Percentiles rank a stretch among this genome's conserved stretches.
Conservation (phyloP, 2,888 invertebrate genomes). For the Archips crataeganus region DNA sequence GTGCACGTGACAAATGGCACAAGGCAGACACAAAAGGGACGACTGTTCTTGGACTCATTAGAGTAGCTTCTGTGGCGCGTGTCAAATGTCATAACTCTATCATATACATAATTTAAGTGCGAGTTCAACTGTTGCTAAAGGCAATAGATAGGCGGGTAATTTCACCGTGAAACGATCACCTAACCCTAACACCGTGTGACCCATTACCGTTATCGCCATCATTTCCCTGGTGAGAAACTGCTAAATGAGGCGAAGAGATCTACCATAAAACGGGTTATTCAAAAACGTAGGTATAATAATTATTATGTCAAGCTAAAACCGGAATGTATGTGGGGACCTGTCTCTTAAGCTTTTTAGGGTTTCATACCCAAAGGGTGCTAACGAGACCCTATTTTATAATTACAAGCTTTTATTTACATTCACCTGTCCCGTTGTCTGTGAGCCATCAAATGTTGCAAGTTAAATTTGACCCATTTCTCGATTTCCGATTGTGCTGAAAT, state of each 20-base stretch:
- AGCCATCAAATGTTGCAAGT: no score
- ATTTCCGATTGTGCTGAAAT: no score
- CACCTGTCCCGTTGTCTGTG: no score
- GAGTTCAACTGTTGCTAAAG: constrained; percentile 1
- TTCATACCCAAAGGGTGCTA: no score
- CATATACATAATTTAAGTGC: constrained; percentile 9
- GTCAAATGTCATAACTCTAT: not conserved
- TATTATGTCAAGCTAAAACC: constrained; percentile 12
- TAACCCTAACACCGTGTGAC: constrained; percentile 25
- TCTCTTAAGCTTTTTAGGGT: not conserved
- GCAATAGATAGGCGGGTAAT: constrained; percentile 1
- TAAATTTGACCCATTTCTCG: no score
- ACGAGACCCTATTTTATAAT: no score
- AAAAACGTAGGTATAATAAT: not conserved
- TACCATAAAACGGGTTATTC: constrained; percentile 17
- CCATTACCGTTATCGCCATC: constrained; percentile 30
- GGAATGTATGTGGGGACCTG: constrained; percentile 1
- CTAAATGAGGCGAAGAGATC: constrained; percentile 25
- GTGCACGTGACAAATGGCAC: constrained; percentile 10
- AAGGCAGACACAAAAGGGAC: not conserved
- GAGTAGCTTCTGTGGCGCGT: not conserved
- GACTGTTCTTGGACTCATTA: not conserved
- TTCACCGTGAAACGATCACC: constrained; percentile 20
- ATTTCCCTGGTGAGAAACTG: constrained; percentile 29
- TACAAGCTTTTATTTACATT: no score